These are phyloP conservation scores for Drosophila maculinotata DNA, from an alignment of 2,888 invertebrate genomes.

Conservation along the genomic window DNA sequence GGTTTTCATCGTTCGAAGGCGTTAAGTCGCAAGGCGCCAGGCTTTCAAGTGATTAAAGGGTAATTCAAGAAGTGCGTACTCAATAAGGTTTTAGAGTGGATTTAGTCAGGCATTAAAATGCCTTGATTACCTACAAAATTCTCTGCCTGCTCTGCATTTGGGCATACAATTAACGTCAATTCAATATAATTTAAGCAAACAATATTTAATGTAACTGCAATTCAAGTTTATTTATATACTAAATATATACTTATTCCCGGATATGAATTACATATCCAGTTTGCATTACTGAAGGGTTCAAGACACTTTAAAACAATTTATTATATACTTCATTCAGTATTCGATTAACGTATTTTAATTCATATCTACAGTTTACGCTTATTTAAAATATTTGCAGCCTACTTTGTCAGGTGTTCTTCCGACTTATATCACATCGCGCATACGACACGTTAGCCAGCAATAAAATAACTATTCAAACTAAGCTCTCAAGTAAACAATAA, in stretches of 20 bases:
- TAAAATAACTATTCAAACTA: constrained; percentile 4
- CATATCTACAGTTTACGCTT: neutral
- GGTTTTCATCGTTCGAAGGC: constrained; percentile 40
- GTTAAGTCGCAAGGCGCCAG: constrained; percentile 24
- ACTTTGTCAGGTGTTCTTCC: neutral
- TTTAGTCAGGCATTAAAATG: neutral
- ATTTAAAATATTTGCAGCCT: neutral
- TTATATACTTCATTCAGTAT: neutral
- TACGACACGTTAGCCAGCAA: constrained; percentile 37
- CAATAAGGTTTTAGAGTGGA: constrained; percentile 16
- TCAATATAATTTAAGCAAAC: constrained; percentile 5
- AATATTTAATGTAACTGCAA: constrained; percentile 4
- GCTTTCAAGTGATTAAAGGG: constrained; percentile 30
- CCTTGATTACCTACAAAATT: constrained; percentile 3
- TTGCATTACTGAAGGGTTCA: neutral
- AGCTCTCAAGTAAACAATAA: constrained; percentile 11
- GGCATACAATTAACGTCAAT: neutral
- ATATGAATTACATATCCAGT: constrained; percentile 7
- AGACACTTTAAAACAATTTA: neutral
- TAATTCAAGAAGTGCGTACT: constrained; percentile 47
- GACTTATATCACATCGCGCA: constrained; percentile 14
- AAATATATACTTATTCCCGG: neutral
- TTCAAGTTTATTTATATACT: constrained; percentile 12
- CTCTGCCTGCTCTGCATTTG: neutral
- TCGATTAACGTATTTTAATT: neutral